phyloP scores from a whole-genome alignment of 2,113 vertebrate genomes.

The Todiramphus saurophagus region DNA sequence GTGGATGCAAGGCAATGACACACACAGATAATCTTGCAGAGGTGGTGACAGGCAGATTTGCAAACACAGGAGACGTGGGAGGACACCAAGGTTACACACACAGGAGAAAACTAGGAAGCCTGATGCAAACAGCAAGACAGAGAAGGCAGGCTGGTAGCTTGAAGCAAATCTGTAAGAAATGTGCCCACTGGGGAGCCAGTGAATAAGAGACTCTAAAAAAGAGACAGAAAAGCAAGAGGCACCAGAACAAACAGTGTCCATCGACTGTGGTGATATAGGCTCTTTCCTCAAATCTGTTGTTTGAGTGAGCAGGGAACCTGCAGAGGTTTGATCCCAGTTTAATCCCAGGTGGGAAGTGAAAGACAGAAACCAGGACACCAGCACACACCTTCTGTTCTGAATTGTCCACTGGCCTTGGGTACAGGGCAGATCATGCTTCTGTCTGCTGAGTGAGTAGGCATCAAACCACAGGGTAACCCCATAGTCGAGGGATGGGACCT shows the following conservation, averaged over 20 bases:
- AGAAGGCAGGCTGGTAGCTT: neutral
- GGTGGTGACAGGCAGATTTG: slow-evolving; percentile 65
- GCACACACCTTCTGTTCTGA: slow-evolving; percentile 85
- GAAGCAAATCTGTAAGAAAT: neutral
- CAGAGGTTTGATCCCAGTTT: neutral
- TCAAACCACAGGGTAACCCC: slow-evolving; percentile 90
- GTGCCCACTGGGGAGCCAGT: neutral
- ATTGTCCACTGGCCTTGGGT: slow-evolving; percentile 91
- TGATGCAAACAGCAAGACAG: neutral
- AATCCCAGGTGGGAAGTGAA: neutral
- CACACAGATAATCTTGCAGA: slow-evolving; percentile 39
- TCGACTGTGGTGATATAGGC: too few species aligned
- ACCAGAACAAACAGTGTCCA: neutral
- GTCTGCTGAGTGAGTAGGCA: slow-evolving; percentile 84
- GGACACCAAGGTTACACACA: slow-evolving; percentile 51
- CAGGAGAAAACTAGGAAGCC: slow-evolving; percentile 13
- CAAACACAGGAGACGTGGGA: slow-evolving; percentile 58
- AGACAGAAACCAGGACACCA: neutral
- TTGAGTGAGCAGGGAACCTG: neutral
- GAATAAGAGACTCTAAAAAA: neutral
- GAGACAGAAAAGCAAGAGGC: neutral
- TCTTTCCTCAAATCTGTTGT: neutral
- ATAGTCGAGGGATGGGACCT: slow-evolving; percentile 83
- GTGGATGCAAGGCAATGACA: slow-evolving; percentile 28
- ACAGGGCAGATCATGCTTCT: slow-evolving; percentile 80